These are phyloP conservation scores for Leptarthrus brevirostris DNA, from an alignment of 2,888 invertebrate species.

Conservation along the genomic window DNA sequence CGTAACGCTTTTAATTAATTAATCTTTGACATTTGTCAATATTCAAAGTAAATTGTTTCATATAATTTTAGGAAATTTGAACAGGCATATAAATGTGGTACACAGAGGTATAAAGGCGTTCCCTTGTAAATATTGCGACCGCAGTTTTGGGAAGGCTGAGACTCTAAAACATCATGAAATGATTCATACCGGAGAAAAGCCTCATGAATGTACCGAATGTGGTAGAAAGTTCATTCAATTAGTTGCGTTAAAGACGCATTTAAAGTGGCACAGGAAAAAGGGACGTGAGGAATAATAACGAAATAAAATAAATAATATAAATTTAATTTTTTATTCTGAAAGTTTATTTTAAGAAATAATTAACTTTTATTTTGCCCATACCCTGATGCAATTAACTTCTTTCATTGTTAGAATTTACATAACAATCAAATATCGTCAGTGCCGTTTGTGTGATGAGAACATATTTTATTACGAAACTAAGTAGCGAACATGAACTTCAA, in stretches of 20 bases:
- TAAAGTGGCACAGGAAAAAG: conserved; percentile 45
- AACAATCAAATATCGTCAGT: too few relatives aligned
- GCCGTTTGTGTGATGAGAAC: too few relatives aligned
- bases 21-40: neutral
- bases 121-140: conserved; percentile 47
- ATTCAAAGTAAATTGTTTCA: neutral
- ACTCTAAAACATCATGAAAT: conserved; percentile 51
- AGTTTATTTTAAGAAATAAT: too few relatives aligned
- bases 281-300: too few relatives aligned
- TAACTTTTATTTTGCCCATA: too few relatives aligned
- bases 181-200: conserved; percentile 52
- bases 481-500: too few relatives aligned
- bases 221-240: conserved; percentile 50
- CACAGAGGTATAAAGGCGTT: conserved; percentile 49
- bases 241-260: conserved; percentile 45
- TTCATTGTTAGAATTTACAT: too few relatives aligned
- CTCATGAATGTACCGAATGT: conserved; percentile 43
- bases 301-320: too few relatives aligned
- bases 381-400: too few relatives aligned
- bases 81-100: conserved; percentile 48
- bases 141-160: conserved; percentile 51
- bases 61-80: conserved; percentile 43
- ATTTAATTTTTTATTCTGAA: too few relatives aligned
- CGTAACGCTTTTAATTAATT: neutral
- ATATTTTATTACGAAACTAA: too few relatives aligned